Percentiles rank a stretch among this genome's conserved stretches.
Evolutionary conservation across 2,113 vertebrate genomes (phyloP).

Genomic region (Rhinoderma darwinii): DNA sequence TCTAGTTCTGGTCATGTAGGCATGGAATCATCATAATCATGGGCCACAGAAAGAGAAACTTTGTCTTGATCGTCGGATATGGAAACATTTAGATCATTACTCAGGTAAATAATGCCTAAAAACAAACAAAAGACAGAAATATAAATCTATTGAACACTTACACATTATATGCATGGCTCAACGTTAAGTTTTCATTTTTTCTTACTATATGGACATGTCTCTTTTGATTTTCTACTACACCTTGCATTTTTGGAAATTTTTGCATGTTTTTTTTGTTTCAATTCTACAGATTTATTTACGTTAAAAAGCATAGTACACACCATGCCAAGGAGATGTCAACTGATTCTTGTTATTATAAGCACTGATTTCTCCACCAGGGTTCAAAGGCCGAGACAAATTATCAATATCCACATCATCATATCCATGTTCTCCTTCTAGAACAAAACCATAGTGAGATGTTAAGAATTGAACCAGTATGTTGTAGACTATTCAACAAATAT

Average conservation of each 20-base stretch:
- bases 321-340: background rate
- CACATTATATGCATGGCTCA: too few relatives aligned
- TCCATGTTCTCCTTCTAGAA: background rate
- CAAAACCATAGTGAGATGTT: too few relatives aligned
- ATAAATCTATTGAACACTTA: too few relatives aligned
- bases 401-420: background rate
- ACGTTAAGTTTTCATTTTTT: too few relatives aligned
- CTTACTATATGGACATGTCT: too few relatives aligned
- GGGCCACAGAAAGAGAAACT: background rate
- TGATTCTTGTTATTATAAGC: background rate
- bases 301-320: background rate
- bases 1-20: background rate
- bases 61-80: background rate
- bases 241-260: too few relatives aligned
- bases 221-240: too few relatives aligned
- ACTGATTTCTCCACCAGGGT: background rate
- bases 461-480: too few relatives aligned
- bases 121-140: background rate
- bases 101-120: too few relatives aligned
- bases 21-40: background rate
- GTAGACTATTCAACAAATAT: too few relatives aligned
- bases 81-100: background rate
- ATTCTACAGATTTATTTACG: too few relatives aligned
- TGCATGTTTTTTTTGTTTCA: too few relatives aligned
- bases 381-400: background rate